Conservation (phyloP, 2,113 vertebrate genomes). For the Gallinago media region DNA sequence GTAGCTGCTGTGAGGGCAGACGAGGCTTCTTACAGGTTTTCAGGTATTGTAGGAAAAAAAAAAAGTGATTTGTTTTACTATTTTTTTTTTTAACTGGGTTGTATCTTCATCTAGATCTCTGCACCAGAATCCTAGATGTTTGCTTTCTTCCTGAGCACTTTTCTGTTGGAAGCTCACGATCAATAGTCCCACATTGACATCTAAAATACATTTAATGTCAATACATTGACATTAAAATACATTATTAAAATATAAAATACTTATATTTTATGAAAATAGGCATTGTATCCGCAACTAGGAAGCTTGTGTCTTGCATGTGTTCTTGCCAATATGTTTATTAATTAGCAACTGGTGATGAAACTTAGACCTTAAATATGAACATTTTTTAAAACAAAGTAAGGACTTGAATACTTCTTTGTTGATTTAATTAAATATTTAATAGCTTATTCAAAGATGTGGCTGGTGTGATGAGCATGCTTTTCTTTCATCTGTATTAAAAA, state of each 20-base stretch:
- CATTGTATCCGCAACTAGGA: neutral
- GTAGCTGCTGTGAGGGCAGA: neutral
- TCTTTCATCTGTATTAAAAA: neutral
- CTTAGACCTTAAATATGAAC: neutral
- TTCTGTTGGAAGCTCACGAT: neutral
- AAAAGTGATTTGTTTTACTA: no score
- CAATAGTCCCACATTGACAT: neutral
- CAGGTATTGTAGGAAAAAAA: neutral
- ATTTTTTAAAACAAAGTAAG: neutral
- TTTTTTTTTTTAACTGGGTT: neutral
- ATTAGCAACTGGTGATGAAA: neutral
- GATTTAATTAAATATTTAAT: neutral
- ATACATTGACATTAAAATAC: neutral
- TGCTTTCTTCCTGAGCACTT: neutral
- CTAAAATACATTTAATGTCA: neutral
- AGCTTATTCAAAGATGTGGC: neutral
- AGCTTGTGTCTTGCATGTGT: neutral
- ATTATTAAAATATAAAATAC: no score
- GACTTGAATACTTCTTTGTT: neutral
- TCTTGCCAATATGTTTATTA: neutral
- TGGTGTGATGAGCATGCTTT: neutral
- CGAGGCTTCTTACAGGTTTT: neutral
- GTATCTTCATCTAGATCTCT: neutral
- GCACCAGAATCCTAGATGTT: neutral
- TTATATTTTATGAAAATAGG: neutral